Evolutionary conservation across 2,113 vertebrate species (phyloP).

Genomic region (Tupaia chinensis): DNA sequence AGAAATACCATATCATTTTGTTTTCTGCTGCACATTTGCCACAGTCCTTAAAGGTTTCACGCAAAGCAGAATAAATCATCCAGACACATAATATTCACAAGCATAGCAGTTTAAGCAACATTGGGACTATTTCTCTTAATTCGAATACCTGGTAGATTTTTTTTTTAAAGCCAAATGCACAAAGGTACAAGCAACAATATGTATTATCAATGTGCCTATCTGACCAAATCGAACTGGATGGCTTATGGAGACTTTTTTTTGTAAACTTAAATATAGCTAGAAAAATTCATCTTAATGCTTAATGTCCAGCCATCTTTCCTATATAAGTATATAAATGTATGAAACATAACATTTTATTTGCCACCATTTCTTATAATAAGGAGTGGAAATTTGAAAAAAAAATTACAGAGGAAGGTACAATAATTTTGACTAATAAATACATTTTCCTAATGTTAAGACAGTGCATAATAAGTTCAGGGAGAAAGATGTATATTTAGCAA

Average conservation of each 20-base stretch:
- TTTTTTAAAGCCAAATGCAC: not conserved
- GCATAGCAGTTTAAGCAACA: constrained; percentile 5
- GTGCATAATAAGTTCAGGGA: not conserved
- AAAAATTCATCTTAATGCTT: not conserved
- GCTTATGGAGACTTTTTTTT: not conserved
- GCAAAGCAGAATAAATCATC: not conserved
- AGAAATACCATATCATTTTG: constrained; percentile 48
- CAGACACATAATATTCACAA: not conserved
- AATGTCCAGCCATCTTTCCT: not conserved
- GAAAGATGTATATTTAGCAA: not conserved
- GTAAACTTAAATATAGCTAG: not conserved
- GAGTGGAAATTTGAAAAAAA: not conserved
- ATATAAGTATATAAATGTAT: not conserved
- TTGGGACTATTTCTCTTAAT: not conserved
- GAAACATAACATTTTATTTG: not conserved
- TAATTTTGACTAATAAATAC: not conserved
- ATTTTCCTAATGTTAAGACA: not conserved
- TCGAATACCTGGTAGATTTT: not conserved
- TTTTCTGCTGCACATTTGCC: constrained; percentile 3
- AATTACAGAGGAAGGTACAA: not conserved
- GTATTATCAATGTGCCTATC: not conserved
- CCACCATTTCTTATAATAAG: not conserved
- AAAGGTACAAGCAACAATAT: not conserved
- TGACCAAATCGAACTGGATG: not conserved
- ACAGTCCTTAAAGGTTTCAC: constrained; percentile 33